Percentiles rank a stretch among this genome's conserved stretches.
Evolutionary conservation across 2,888 invertebrate species (phyloP).

Genomic region (Platerodrilus igneus): DNA sequence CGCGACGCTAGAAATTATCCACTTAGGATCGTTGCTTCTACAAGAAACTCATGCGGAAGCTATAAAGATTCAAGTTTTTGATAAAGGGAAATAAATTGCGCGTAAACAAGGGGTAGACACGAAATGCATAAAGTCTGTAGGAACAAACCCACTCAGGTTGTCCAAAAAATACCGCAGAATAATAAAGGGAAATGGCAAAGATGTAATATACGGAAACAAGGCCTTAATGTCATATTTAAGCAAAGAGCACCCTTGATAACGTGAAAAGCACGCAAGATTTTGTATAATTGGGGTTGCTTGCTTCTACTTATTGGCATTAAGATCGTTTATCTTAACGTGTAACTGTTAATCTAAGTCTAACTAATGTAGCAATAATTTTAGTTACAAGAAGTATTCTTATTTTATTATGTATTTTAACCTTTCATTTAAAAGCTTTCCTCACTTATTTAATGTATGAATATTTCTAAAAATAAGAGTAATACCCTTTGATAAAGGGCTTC

Average conservation of each 20-base stretch:
- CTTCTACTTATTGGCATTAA: too few species aligned
- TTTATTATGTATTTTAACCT: too few species aligned
- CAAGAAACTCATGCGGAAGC: slow-evolving; percentile 27
- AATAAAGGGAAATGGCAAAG: slow-evolving; percentile 6
- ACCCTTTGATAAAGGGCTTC: too few species aligned
- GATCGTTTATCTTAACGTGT: too few species aligned
- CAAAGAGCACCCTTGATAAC: slow-evolving; percentile 10
- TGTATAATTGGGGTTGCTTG: too few species aligned
- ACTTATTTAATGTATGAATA: too few species aligned
- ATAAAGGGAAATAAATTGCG: slow-evolving; percentile 27
- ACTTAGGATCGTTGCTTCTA: slow-evolving; percentile 9
- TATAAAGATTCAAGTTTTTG: slow-evolving; percentile 27
- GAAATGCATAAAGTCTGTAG: slow-evolving; percentile 14
- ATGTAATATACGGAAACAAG: slow-evolving; percentile 5
- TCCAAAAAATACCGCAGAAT: background rate
- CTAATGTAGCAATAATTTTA: too few species aligned
- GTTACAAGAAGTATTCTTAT: too few species aligned
- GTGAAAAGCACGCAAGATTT: slow-evolving; percentile 9
- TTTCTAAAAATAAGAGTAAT: too few species aligned
- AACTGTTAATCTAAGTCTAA: too few species aligned
- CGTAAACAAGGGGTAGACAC: slow-evolving; percentile 22
- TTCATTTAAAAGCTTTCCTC: too few species aligned
- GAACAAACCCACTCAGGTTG: slow-evolving; percentile 8
- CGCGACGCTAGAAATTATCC: too few species aligned
- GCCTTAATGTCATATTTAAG: slow-evolving; percentile 12